phyloP scores from a whole-genome alignment of 1,140 invertebrate genomes.

The Whitmania pigra region DNA sequence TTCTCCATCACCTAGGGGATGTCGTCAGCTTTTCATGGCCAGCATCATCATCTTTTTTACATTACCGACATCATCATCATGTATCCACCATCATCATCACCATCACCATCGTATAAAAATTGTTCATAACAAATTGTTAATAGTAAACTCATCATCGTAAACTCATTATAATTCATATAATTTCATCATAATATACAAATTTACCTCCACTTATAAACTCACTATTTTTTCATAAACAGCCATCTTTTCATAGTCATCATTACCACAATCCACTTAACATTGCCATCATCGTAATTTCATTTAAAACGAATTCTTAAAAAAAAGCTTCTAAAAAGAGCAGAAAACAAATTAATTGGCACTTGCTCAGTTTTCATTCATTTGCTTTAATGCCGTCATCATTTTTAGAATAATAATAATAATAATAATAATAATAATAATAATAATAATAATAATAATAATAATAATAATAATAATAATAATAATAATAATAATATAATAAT shows the following conservation, averaged over 20 bases:
- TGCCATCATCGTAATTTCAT: not conserved
- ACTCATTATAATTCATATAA: too few relatives aligned
- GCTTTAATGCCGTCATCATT: not conserved
- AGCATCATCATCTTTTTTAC: not conserved
- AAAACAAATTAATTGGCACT: conserved; percentile 9
- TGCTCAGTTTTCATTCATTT: not conserved
- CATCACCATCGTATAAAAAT: not conserved
- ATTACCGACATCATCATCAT: not conserved
- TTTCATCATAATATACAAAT: too few relatives aligned
- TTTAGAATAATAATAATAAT: not conserved
- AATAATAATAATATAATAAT: not conserved
- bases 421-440: not conserved
- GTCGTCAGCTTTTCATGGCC: not conserved
- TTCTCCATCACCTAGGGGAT: not conserved
- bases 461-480: not conserved
- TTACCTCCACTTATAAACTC: too few relatives aligned
- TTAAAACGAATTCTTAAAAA: not conserved
- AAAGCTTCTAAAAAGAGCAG: not conserved
- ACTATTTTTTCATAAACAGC: too few relatives aligned
- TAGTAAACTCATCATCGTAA: too few relatives aligned
- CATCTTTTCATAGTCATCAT: not conserved
- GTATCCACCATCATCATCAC: not conserved
- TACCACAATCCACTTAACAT: not conserved
- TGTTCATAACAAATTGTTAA: too few relatives aligned
- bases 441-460: not conserved